Conservation (phyloP, 1,140 invertebrate species). For the Lepidurus couesii region DNA sequence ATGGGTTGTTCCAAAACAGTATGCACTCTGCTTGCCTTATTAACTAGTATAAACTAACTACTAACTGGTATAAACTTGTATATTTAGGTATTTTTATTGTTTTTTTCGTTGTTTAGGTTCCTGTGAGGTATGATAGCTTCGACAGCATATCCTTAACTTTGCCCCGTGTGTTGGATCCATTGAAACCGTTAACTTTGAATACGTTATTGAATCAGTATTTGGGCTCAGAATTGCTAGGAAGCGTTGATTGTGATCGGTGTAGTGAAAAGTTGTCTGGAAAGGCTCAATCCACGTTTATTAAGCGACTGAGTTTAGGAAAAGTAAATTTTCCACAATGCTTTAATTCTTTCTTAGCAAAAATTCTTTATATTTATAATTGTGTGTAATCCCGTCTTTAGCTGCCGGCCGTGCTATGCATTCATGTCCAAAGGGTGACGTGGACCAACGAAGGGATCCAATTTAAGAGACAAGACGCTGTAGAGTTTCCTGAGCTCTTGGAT, state of each 20-base stretch:
- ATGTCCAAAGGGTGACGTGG: constrained; percentile 81
- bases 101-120: constrained; percentile 54
- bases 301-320: constrained; percentile 81
- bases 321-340: constrained; percentile 45
- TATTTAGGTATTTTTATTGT: constrained; percentile 28
- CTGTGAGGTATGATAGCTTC: constrained; percentile 81
- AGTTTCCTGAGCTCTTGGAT: constrained; percentile 73
- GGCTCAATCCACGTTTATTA: constrained; percentile 58
- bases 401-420: constrained; percentile 74
- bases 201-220: constrained; percentile 73
- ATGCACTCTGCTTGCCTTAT: constrained; percentile 35
- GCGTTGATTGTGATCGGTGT: constrained; percentile 77
- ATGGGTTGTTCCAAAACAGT: constrained; percentile 72
- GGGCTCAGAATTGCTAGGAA: constrained; percentile 71
- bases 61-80: constrained; percentile 29
- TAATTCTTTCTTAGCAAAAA: constrained; percentile 23
- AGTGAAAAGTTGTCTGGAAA: constrained; percentile 44
- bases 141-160: constrained; percentile 75
- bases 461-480: constrained; percentile 78
- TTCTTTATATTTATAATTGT: constrained; percentile 34
- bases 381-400: constrained; percentile 49
- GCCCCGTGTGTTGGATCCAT: constrained; percentile 52
- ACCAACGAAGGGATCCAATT: constrained; percentile 61
- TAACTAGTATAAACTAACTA: too few relatives aligned
- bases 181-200: constrained; percentile 55